Evolutionary conservation across 2,888 invertebrate genomes (phyloP).

Genomic region (Brachyopa scutellaris): DNA sequence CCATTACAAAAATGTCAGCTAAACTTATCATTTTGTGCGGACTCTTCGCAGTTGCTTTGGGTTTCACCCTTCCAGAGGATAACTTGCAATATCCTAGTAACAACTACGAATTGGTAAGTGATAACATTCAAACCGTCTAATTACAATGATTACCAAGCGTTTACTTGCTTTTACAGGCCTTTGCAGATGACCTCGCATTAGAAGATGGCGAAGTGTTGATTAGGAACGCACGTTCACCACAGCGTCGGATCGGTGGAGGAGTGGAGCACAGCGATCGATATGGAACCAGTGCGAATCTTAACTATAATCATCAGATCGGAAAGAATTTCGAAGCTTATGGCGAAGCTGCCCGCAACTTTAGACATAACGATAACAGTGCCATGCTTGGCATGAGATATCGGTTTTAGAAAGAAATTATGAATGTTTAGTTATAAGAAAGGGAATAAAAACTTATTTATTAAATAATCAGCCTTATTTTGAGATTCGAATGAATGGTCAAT

Average conservation of each 20-base stretch:
- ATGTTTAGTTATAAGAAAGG: too few species aligned
- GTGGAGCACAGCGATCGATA: not conserved
- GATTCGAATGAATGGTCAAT: too few species aligned
- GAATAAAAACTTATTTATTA: too few species aligned
- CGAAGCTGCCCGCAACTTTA: conserved; percentile 13
- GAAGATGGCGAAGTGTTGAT: not conserved
- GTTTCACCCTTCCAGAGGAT: conserved; percentile 32
- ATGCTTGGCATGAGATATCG: too few species aligned
- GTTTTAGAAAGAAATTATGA: too few species aligned
- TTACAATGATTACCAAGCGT: too few species aligned
- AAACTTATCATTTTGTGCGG: conserved; percentile 16
- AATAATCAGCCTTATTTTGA: too few species aligned
- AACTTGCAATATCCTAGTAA: not conserved
- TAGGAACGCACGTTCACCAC: conserved; percentile 35
- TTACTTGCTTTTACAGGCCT: not conserved
- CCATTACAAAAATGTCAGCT: too few species aligned
- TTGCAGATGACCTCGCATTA: not conserved
- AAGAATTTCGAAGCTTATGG: conserved; percentile 43
- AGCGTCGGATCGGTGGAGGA: conserved; percentile 4
- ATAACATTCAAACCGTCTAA: too few species aligned
- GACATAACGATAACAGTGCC: conserved; percentile 46
- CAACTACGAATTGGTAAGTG: not conserved
- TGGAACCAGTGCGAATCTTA: conserved; percentile 18
- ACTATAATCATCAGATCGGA: conserved; percentile 32
- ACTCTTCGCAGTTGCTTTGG: conserved; percentile 24